A percentile compares a stretch with the other conserved stretches of the same genome.
Conservation (phyloP, 2,888 invertebrate species). For the Netelia virgata region DNA sequence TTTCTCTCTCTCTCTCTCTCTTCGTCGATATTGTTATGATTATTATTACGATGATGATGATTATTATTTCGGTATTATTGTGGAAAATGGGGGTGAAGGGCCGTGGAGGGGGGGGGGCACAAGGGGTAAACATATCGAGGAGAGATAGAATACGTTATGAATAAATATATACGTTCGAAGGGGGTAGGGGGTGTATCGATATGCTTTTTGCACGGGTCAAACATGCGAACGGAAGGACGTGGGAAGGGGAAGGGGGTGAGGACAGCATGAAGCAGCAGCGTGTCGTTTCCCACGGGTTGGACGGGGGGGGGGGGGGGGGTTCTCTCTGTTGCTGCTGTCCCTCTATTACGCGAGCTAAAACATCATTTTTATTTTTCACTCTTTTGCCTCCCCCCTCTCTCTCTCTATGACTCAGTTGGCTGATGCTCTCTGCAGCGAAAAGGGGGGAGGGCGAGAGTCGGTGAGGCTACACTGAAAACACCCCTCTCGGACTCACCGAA, state of each 20-base stretch:
- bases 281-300: conserved; percentile 58
- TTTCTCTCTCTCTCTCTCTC: not conserved
- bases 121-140: conserved; percentile 23
- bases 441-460: conserved; percentile 11
- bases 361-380: conserved; percentile 63
- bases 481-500: not conserved
- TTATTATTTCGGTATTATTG: conserved; percentile 4
- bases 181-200: conserved; percentile 36
- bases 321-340: conserved; percentile 3
- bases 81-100: conserved; percentile 30
- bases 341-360: conserved; percentile 20
- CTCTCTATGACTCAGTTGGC: conserved; percentile 2
- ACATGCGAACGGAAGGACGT: conserved; percentile 37
- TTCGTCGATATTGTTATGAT: conserved; percentile 47
- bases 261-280: too few species aligned
- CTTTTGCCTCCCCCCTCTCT: conserved; percentile 8
- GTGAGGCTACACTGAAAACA: conserved; percentile 39
- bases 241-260: too few species aligned
- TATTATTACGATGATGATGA: conserved; percentile 34
- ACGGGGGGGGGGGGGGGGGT: conserved; percentile 1
- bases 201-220: conserved; percentile 58
- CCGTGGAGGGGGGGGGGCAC: not conserved
- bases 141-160: conserved; percentile 58
- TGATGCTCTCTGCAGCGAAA: not conserved
- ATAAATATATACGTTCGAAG: conserved; percentile 57